A percentile compares a stretch with the other conserved stretches of the same genome.
Conservation (phyloP, 2,113 vertebrate genomes). For the Notechis scutatus region DNA sequence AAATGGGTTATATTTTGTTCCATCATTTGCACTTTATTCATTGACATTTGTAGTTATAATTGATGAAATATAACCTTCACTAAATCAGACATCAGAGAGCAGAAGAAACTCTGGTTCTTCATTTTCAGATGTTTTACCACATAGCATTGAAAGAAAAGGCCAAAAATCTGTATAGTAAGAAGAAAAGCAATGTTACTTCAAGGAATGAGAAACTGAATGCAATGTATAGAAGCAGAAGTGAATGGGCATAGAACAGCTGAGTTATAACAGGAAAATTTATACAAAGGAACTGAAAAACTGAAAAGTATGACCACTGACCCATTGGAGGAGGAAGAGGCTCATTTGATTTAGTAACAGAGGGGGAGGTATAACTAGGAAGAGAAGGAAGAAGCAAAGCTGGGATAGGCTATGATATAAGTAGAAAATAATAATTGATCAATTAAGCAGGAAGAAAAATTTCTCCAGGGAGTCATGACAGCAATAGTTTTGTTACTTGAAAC, state of each 20-base stretch:
- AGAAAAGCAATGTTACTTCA: not conserved
- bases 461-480: not conserved
- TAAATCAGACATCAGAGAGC: not conserved
- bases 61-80: not conserved
- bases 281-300: not conserved
- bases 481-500: not conserved
- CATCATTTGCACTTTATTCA: too few species aligned
- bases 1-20: not conserved
- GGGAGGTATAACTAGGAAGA: not conserved
- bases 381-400: not conserved
- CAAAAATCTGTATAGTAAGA: not conserved
- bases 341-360: not conserved
- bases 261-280: not conserved
- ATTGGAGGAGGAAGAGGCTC: not conserved
- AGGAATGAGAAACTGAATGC: not conserved
- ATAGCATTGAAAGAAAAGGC: not conserved
- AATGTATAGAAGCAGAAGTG: not conserved
- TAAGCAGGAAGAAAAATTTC: slow-evolving; percentile 5
- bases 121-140: slow-evolving; percentile 12
- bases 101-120: not conserved
- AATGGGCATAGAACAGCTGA: not conserved
- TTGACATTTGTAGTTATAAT: too few species aligned
- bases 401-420: slow-evolving; percentile 6
- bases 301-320: not conserved
- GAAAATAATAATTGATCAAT: slow-evolving; percentile 14